Evolutionary conservation across 2,797 vertebrate species (phyloP), one percentile per base, ranked within the genome.

Genomic region (Danio albolineatus): DNA sequence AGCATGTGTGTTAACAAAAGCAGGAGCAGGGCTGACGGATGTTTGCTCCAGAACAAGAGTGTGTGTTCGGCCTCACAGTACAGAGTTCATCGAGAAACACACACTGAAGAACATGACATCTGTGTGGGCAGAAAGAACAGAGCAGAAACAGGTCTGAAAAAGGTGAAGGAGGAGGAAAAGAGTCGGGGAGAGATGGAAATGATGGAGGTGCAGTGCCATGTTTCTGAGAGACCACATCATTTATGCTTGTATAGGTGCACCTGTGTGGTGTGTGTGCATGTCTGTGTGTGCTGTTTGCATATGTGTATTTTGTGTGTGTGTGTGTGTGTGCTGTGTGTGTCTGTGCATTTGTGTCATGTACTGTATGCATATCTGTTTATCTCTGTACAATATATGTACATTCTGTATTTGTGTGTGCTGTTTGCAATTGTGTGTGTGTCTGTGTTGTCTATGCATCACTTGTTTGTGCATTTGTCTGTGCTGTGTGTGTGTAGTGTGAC

Each of bases 181-280:
- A 19, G 36, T 8, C 2, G 28, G 19, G 5, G 73, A 49, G 28
- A 28, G 51, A 73, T 73, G 43, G 10, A 61, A 46, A 79, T 36
- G 48, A 64, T 49, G 49, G 49, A 73, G 57, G 72, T 10, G 75
- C 82, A 85, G 16, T 46, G 53, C 44, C 43, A 39, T 2, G 7
- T 59, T 66, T 71, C 51, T 6, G 21, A 65, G 44, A 39, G 21
- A 62, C 5, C 8, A 6, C 56, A 43, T 66, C 28, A 7, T 73
- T 65, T 10, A 12, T 16, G 19, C 62, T 38, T 17, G 36, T 56
- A 70, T 13, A 8, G 6, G 36, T 60, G 16, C 8, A 6, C 46
- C 39, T 44, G 36, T 60, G 57, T 48, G 19, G 64, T 57, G 17
- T 28, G 28, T 28, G 28, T 3, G 28, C 28, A 28, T 28, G 28